phyloP scores from a whole-genome alignment of 1,140 invertebrate species.

The Leptinotarsa texana region DNA sequence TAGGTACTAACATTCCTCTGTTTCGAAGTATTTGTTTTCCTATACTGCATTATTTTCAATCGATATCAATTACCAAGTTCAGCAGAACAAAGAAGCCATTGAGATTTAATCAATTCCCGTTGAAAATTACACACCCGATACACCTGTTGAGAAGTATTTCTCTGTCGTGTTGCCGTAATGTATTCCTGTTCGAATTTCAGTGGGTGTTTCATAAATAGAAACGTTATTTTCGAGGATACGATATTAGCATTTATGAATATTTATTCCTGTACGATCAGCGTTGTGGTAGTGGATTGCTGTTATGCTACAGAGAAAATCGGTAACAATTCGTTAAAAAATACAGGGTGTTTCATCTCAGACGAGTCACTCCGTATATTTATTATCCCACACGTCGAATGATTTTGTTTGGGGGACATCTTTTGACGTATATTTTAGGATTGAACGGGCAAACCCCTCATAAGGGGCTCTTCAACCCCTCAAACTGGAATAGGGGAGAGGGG shows the following conservation, averaged over 20 bases:
- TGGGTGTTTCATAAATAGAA: slow-evolving; percentile 19
- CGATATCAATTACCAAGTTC: background rate
- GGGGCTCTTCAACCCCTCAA: no score
- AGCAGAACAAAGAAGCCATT: background rate
- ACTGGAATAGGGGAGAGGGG: no score
- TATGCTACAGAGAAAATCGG: background rate
- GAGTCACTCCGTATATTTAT: no score
- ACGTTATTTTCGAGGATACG: slow-evolving; percentile 12
- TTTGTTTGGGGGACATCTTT: no score
- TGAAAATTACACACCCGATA: slow-evolving; percentile 1
- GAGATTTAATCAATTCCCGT: background rate
- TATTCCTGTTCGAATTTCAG: slow-evolving; percentile 1
- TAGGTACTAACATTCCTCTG: no score
- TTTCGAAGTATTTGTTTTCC: no score
- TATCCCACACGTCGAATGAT: no score
- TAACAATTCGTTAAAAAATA: no score
- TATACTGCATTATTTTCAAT: no score
- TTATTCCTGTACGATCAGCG: background rate
- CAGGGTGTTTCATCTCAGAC: no score
- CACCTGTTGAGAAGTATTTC: slow-evolving; percentile 2
- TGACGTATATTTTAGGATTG: no score
- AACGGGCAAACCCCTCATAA: no score
- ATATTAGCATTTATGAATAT: slow-evolving; percentile 20
- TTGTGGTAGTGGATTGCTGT: background rate
- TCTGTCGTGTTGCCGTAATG: background rate